phyloP scores from a whole-genome alignment of 2,797 vertebrate genomes.

The Ceryle rudis region DNA sequence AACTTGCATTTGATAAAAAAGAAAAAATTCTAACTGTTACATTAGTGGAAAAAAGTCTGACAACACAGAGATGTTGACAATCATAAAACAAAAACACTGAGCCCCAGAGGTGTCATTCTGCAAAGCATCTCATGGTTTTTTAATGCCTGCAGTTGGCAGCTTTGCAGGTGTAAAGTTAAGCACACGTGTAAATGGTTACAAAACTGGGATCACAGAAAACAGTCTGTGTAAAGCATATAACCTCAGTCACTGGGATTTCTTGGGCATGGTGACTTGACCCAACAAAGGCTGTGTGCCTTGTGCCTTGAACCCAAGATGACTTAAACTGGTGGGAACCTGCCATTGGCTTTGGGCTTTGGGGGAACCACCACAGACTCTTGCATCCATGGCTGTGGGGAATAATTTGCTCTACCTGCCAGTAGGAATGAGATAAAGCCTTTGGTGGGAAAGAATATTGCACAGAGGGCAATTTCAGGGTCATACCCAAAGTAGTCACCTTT shows the following conservation, averaged over 20 bases:
- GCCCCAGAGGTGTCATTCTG: neutral
- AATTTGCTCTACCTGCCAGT: neutral
- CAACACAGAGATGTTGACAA: neutral
- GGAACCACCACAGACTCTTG: neutral
- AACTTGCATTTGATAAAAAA: neutral
- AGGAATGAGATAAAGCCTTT: neutral
- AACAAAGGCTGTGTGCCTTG: neutral
- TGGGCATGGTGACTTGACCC: neutral
- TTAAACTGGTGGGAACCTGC: neutral
- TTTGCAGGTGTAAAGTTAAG: slow-evolving; percentile 32
- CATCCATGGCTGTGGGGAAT: neutral
- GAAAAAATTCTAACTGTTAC: neutral
- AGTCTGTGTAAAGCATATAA: neutral
- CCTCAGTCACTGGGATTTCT: neutral
- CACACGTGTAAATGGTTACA: neutral
- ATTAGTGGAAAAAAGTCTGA: neutral
- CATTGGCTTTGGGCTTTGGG: neutral
- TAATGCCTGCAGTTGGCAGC: neutral
- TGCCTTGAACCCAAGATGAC: neutral
- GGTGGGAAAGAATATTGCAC: neutral
- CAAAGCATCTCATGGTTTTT: slow-evolving; percentile 20
- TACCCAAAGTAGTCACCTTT: neutral
- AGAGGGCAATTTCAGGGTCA: neutral
- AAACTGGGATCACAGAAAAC: neutral
- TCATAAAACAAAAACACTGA: neutral